Percentiles rank a stretch among this genome's conserved stretches.
Conservation (phyloP, 2,113 vertebrate species). For the Oenanthe melanoleuca region DNA sequence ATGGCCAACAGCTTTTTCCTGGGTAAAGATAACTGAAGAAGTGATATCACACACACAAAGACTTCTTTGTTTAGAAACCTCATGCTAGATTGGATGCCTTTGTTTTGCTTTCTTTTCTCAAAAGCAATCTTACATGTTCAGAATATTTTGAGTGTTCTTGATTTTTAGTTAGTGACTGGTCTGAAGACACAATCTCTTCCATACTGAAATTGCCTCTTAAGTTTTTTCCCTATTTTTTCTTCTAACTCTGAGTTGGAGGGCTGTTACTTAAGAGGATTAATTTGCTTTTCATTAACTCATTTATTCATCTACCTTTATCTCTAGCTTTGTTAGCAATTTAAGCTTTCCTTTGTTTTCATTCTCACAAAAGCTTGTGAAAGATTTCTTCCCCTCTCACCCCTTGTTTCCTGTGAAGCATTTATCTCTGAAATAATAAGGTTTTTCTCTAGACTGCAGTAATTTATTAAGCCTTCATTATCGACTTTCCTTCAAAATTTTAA, state of each 20-base stretch:
- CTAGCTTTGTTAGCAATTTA: background rate
- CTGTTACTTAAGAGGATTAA: background rate
- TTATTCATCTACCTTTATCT: background rate
- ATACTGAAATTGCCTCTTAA: background rate
- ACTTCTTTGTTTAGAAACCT: background rate
- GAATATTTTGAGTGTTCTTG: background rate
- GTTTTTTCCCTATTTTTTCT: background rate
- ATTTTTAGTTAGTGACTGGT: background rate
- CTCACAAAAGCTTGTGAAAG: background rate
- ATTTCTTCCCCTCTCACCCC: background rate
- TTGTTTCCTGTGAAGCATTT: background rate
- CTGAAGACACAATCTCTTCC: background rate
- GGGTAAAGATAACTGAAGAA: background rate
- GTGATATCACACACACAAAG: background rate
- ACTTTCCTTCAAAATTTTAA: background rate
- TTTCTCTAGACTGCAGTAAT: background rate
- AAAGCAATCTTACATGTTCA: background rate
- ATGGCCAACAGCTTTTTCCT: background rate
- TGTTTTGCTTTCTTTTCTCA: background rate
- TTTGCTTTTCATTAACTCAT: background rate
- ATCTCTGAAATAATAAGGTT: background rate
- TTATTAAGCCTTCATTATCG: background rate
- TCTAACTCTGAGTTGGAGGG: background rate
- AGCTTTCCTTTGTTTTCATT: background rate
- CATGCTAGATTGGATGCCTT: background rate